Evolutionary conservation across 2,888 invertebrate species (phyloP).

Genomic region (Anthoptus insignis): DNA sequence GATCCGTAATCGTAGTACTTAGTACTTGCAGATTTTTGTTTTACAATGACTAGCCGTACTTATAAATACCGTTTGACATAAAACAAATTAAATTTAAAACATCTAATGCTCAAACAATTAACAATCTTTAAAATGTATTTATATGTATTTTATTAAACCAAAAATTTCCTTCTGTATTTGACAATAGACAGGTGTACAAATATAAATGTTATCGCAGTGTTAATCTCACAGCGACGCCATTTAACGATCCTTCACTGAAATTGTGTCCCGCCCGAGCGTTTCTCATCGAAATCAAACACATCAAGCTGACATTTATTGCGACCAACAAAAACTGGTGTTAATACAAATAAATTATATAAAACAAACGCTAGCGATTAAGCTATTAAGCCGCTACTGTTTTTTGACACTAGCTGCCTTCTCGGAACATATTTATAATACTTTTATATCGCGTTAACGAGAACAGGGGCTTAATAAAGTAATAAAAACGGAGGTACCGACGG

Average conservation of each 20-base stretch:
- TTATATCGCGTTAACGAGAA: conserved; percentile 81
- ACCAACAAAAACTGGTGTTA: conserved; percentile 57
- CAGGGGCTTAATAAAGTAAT: conserved; percentile 81
- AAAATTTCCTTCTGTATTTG: background rate
- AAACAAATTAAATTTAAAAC: too few relatives aligned
- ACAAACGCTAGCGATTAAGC: conserved; percentile 77
- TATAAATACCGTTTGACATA: background rate
- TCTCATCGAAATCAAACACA: conserved; percentile 39
- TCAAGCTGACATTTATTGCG: conserved; percentile 53
- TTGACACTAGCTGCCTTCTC: conserved; percentile 78
- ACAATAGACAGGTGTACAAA: conserved; percentile 9
- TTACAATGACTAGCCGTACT: too few relatives aligned
- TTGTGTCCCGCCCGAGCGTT: conserved; percentile 23
- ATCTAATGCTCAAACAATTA: too few relatives aligned
- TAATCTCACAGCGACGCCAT: conserved; percentile 13
- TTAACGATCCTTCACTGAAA: conserved; percentile 23
- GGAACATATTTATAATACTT: conserved; percentile 75
- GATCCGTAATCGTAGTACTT: too few relatives aligned
- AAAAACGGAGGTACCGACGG: conserved; percentile 73
- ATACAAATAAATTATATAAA: conserved; percentile 68
- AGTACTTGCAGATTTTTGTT: too few relatives aligned
- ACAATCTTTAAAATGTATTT: too few relatives aligned
- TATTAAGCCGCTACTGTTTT: conserved; percentile 85
- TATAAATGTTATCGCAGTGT: conserved; percentile 21
- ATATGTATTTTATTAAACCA: background rate